These are phyloP conservation scores for Zaprionus bogoriensis DNA, from an alignment of 2,888 invertebrate species.

Conservation along the genomic window DNA sequence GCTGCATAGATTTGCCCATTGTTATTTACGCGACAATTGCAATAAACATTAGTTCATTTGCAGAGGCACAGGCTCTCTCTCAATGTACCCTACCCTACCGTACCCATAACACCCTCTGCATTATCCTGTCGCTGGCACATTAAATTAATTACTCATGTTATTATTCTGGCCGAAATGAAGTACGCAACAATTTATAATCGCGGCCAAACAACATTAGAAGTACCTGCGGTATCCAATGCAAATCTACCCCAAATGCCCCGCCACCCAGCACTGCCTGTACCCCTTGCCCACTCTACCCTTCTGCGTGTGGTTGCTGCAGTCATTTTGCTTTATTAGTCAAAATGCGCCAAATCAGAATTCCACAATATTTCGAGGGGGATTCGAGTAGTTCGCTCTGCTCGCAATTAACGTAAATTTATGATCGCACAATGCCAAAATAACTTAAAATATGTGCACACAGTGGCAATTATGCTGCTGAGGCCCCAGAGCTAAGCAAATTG, in stretches of 20 bases:
- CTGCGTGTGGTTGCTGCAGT: constrained; percentile 51
- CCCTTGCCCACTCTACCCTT: background rate
- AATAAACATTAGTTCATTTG: constrained; percentile 61
- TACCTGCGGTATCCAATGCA: constrained; percentile 65
- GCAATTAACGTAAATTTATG: constrained; percentile 76
- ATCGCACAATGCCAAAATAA: constrained; percentile 56
- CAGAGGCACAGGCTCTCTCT: constrained; percentile 9
- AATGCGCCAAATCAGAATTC: constrained; percentile 59
- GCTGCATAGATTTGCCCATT: constrained; percentile 55
- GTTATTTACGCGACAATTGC: constrained; percentile 62
- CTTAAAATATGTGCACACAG: constrained; percentile 31
- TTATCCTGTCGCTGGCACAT: constrained; percentile 77
- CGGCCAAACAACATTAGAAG: constrained; percentile 80
- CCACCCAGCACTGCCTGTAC: background rate
- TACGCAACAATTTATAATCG: constrained; percentile 81
- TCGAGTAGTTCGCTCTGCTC: constrained; percentile 45
- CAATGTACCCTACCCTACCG: no score
- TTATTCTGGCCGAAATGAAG: constrained; percentile 81
- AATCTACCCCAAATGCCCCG: constrained; percentile 13
- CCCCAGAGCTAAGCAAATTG: background rate
- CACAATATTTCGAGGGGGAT: constrained; percentile 36
- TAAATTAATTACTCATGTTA: constrained; percentile 82
- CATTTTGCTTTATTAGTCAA: constrained; percentile 79
- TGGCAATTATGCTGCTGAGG: constrained; percentile 7
- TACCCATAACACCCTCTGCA: no score